Evolutionary conservation across 2,888 invertebrate genomes (phyloP), one percentile per base, ranked within the genome.

Genomic region (Cordilura impudica): DNA sequence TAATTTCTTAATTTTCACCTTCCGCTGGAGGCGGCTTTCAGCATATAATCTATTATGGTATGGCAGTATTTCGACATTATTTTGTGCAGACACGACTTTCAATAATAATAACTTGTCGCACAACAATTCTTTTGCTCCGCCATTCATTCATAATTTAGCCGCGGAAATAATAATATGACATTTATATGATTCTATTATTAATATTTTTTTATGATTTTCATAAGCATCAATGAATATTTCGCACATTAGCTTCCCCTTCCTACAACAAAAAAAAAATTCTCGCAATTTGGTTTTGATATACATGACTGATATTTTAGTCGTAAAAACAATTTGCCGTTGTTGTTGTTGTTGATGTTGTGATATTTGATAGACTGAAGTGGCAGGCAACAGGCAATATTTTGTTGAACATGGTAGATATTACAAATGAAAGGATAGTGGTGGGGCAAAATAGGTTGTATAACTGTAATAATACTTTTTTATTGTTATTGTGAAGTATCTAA

Each of bases 1-100:
- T 70, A 70, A 77, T 72, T 72, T 71, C 71, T 67, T 78, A 78
- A 78, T 72, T 72, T 67, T 63, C 51, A 66, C 56, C 67, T 78
- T 78, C 72, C 72, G 77, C 77, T 76, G 12, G 3, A 45, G 31
- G 58, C 63, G 14, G 12, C 19, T 31, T 49, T 2, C 12, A 14
- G 18, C n/a, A 18, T 47, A 26, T n/a, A n/a, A n/a, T n/a, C n/a
- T n/a, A n/a, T n/a, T n/a, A 2, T 58, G 8, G 4, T 16, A 7
- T 3, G 23, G n/a, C 39, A 39, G 14, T 56, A 56, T 53, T 39
- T n/a, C 12, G 35, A 69, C 23, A 49, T 73, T 73, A 58, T 58
- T 58, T 72, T 65, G 14, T 51, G 56, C 65, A 18, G 21, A 39
- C 39, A 51, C 43, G 39, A 56, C 7, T 1, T 45, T 53, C 23